Evolutionary conservation across 2,113 vertebrate genomes (phyloP).

Genomic region (Nipponia nippon): DNA sequence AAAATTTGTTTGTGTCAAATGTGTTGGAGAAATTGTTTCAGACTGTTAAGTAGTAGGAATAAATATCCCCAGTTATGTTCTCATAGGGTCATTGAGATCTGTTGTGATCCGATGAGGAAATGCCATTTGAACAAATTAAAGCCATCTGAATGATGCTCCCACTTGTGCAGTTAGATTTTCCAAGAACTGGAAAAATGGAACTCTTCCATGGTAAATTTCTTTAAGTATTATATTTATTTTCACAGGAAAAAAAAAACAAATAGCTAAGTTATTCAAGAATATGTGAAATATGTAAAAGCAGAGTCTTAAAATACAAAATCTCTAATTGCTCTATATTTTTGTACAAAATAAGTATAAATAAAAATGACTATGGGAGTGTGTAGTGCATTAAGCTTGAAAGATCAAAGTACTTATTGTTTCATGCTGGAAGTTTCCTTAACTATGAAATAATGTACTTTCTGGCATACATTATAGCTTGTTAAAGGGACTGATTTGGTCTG

Average conservation of each 20-base stretch:
- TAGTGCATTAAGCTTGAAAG: constrained; percentile 53
- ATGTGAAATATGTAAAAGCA: neutral
- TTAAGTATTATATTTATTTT: neutral
- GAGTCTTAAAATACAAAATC: constrained; percentile 4
- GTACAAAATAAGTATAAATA: constrained; percentile 40
- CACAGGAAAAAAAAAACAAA: neutral
- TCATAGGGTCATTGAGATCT: neutral
- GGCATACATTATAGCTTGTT: constrained; percentile 70
- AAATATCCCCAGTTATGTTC: neutral
- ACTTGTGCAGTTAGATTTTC: neutral
- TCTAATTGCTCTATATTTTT: constrained; percentile 9
- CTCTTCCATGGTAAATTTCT: neutral
- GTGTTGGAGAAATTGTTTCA: neutral
- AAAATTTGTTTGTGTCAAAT: neutral
- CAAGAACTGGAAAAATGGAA: neutral
- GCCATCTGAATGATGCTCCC: neutral
- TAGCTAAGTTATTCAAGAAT: neutral
- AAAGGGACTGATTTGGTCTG: constrained; percentile 75
- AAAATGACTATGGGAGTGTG: neutral
- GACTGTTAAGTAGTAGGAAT: neutral
- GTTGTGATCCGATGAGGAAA: neutral
- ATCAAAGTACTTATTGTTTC: constrained; percentile 74
- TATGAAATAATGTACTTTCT: constrained; percentile 74
- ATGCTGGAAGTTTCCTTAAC: constrained; percentile 68
- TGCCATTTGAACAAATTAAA: neutral